phyloP scores from a whole-genome alignment of 2,888 invertebrate species.

The Synergus umbraculus region DNA sequence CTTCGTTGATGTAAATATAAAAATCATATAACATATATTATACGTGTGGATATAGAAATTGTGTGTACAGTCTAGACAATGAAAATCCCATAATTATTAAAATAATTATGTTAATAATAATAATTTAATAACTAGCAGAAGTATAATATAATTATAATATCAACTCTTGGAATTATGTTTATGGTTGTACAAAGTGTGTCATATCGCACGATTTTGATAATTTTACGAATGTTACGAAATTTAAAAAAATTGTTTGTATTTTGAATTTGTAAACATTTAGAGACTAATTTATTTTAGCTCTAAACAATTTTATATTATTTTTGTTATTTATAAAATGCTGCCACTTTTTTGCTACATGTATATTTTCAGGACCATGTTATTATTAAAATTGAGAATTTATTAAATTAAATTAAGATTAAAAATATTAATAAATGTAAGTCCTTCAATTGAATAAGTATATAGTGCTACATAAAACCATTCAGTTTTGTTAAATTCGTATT shows the following conservation, averaged over 20 bases:
- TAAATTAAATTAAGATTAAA: neutral
- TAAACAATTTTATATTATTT: neutral
- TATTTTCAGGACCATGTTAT: neutral
- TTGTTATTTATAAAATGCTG: slow-evolving; percentile 16
- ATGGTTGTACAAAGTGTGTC: no score
- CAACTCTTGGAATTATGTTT: no score
- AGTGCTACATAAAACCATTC: neutral
- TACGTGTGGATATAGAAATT: slow-evolving; percentile 3
- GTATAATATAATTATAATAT: no score
- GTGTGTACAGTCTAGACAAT: slow-evolving; percentile 7
- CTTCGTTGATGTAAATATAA: slow-evolving; percentile 7
- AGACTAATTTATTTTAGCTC: no score
- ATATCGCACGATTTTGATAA: neutral
- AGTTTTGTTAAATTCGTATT: neutral
- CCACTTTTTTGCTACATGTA: neutral
- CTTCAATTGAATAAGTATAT: no score
- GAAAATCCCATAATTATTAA: neutral
- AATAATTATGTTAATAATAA: neutral
- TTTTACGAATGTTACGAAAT: neutral
- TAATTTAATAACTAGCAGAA: no score
- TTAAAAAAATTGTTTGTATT: neutral
- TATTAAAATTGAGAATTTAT: neutral
- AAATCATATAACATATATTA: neutral
- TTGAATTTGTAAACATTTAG: no score
- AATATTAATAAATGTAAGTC: neutral